Percentiles rank a stretch among this genome's conserved stretches.
Conservation (phyloP, 2,888 invertebrate genomes). For the Mythimna albipuncta region DNA sequence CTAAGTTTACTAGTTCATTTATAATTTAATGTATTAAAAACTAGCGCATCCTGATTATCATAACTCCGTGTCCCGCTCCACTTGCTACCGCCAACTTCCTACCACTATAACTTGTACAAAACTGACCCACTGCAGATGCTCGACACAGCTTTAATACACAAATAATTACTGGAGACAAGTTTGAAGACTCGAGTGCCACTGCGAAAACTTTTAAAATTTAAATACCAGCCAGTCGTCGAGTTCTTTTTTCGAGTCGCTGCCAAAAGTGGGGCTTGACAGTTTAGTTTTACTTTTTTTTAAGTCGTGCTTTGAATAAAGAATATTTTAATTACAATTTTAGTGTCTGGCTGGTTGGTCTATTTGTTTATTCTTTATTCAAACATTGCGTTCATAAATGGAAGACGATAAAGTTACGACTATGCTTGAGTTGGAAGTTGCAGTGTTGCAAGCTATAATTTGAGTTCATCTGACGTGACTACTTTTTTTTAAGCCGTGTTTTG, state of each 20-base stretch:
- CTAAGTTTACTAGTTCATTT: neutral
- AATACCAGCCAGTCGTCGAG: conserved; percentile 40
- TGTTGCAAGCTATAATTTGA: conserved; percentile 42
- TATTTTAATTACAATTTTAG: conserved; percentile 52
- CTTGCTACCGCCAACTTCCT: conserved; percentile 65
- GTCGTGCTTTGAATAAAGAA: conserved; percentile 49
- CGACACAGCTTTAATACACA: conserved; percentile 71
- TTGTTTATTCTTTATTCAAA: conserved; percentile 47
- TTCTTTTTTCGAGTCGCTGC: conserved; percentile 47
- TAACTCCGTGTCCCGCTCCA: conserved; percentile 50
- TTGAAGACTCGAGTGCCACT: conserved; percentile 59
- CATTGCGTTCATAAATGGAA: conserved; percentile 49
- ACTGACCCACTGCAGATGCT: conserved; percentile 73
- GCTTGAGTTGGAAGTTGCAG: conserved; percentile 43
- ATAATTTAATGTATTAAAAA: neutral
- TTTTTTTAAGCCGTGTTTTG: conserved; percentile 34
- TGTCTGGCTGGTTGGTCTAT: conserved; percentile 39
- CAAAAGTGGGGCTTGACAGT: conserved; percentile 55
- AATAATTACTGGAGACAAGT: conserved; percentile 74
- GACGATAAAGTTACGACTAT: conserved; percentile 47
- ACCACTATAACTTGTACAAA: conserved; percentile 62
- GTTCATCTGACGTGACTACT: neutral
- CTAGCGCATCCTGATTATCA: conserved; percentile 43
- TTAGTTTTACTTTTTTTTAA: conserved; percentile 27
- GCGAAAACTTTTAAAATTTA: conserved; percentile 51